These are phyloP conservation scores for Rutpela maculata DNA, from an alignment of 2,888 invertebrate genomes.

Conservation along the genomic window DNA sequence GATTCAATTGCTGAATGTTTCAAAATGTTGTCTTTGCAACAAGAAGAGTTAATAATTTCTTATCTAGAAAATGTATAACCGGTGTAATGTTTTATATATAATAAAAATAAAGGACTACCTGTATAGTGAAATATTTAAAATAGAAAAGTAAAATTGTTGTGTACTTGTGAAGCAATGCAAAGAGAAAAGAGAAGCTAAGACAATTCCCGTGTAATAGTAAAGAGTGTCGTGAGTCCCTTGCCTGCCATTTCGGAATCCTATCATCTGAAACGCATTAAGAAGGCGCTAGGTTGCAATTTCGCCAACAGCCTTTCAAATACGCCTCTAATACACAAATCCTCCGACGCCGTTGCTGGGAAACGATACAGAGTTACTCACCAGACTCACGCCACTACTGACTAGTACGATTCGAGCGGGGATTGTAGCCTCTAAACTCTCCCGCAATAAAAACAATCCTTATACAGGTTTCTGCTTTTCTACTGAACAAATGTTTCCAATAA, in stretches of 20 bases:
- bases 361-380: conserved; percentile 35
- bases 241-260: conserved; percentile 41
- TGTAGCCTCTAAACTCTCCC: conserved; percentile 19
- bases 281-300: conserved; percentile 59
- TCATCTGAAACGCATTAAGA: conserved; percentile 43
- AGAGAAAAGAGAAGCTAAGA: conserved; percentile 51
- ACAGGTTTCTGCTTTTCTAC: conserved; percentile 5
- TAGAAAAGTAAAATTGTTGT: conserved; percentile 1
- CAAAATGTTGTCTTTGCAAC: too few species aligned
- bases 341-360: conserved; percentile 32
- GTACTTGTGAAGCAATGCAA: conserved; percentile 21
- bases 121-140: not conserved
- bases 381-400: conserved; percentile 3
- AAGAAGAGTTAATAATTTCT: too few species aligned
- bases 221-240: conserved; percentile 37
- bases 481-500: conserved; percentile 37
- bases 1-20: too few species aligned
- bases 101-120: too few species aligned
- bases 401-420: conserved; percentile 5
- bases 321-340: conserved; percentile 53
- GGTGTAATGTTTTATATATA: too few species aligned
- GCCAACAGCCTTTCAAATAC: conserved; percentile 52
- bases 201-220: conserved; percentile 50
- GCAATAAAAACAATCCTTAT: conserved; percentile 27
- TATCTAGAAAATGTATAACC: too few species aligned